A percentile compares a stretch with the other conserved stretches of the same genome.
Evolutionary conservation across 2,113 vertebrate species (phyloP).

Genomic region (Oceanites oceanicus): DNA sequence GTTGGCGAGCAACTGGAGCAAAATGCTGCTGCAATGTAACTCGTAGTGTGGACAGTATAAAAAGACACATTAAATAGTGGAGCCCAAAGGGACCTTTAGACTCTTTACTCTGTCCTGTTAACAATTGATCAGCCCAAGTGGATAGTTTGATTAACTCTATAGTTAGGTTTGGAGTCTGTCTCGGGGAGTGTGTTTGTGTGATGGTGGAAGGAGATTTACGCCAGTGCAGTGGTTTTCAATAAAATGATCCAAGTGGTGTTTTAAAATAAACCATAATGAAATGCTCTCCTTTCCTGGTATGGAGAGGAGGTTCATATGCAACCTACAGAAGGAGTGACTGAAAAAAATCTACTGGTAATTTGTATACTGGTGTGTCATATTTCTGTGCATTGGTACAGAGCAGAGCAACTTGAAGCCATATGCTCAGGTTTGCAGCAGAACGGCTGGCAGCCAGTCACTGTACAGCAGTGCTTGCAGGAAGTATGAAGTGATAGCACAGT

Average conservation of each 20-base stretch:
- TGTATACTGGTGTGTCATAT: conserved; percentile 12
- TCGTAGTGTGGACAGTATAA: neutral
- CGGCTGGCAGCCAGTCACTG: neutral
- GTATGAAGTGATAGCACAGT: neutral
- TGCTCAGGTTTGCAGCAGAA: conserved; percentile 47
- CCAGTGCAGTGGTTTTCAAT: conserved; percentile 10
- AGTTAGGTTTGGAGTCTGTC: neutral
- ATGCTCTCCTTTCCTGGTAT: neutral
- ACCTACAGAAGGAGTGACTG: neutral
- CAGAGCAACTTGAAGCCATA: conserved; percentile 37
- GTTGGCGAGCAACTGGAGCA: conserved; percentile 56
- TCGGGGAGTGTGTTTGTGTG: neutral
- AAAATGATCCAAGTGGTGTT: conserved; percentile 12
- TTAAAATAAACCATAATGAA: conserved; percentile 25
- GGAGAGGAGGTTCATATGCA: neutral
- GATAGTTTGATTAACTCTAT: conserved; percentile 18
- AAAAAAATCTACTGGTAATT: neutral
- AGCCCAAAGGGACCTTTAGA: conserved; percentile 35
- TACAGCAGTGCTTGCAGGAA: conserved; percentile 6
- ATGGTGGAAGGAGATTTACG: neutral
- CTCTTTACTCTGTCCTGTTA: conserved; percentile 12
- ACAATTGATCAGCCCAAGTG: neutral
- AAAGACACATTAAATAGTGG: conserved; percentile 20
- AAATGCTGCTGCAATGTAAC: conserved; percentile 12
- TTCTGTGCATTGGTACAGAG: neutral